phyloP scores from a whole-genome alignment of 2,797 vertebrate genomes.

The Neosalanx taihuensis region DNA sequence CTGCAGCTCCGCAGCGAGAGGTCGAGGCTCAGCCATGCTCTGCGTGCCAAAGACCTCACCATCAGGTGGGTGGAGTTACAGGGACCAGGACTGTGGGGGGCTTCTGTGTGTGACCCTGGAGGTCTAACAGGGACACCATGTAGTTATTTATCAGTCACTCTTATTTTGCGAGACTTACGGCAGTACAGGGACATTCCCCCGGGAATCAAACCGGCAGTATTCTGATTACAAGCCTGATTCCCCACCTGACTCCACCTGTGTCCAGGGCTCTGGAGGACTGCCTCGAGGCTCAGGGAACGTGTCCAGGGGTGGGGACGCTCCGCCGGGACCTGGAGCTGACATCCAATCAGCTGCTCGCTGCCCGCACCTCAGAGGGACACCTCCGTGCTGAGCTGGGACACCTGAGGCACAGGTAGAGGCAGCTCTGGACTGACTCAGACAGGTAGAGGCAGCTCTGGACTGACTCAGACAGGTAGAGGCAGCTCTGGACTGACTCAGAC shows the following conservation, averaged over 20 bases:
- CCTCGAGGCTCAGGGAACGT: constrained; percentile 60
- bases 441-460: too few relatives aligned
- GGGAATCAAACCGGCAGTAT: too few relatives aligned
- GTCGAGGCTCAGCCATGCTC: constrained; percentile 62
- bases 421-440: not conserved
- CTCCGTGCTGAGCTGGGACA: constrained; percentile 77
- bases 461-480: too few relatives aligned
- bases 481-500: too few relatives aligned
- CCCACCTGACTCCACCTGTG: constrained; percentile 42
- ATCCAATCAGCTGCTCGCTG: constrained; percentile 68
- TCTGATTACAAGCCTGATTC: not conserved
- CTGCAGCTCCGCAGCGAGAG: constrained; percentile 72
- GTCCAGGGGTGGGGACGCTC: constrained; percentile 57
- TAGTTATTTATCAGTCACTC: not conserved
- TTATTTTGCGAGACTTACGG: too few relatives aligned
- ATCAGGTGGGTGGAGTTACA: constrained; percentile 67
- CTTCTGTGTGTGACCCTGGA: not conserved
- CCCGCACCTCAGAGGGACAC: constrained; percentile 74
- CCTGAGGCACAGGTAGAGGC: constrained; percentile 79
- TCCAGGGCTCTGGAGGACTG: constrained; percentile 78
- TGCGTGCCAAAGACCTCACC: constrained; percentile 74
- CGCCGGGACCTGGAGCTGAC: constrained; percentile 69
- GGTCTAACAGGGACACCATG: not conserved
- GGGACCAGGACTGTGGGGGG: not conserved
- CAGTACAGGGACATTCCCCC: too few relatives aligned